phyloP scores from a whole-genome alignment of 2,888 invertebrate genomes.

The Odiellus spinosus region DNA sequence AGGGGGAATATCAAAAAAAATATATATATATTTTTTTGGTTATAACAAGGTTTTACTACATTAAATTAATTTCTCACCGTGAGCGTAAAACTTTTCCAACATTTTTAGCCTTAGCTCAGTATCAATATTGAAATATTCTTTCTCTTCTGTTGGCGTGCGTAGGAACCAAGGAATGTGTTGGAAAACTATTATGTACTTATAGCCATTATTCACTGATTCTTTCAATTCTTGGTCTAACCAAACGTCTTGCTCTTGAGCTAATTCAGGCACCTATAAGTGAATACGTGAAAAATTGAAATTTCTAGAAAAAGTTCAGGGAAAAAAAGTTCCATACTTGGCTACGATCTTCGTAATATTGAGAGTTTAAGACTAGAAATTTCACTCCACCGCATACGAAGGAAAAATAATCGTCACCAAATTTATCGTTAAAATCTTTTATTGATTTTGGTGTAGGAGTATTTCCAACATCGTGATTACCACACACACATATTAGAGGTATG shows the following conservation, averaged over 20 bases:
- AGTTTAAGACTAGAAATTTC: constrained; percentile 35
- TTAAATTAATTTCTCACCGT: constrained; percentile 23
- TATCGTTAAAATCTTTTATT: constrained; percentile 21
- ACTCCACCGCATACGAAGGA: constrained; percentile 36
- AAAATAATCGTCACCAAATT: constrained; percentile 34
- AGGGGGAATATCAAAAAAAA: too few relatives aligned
- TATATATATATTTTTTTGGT: too few relatives aligned
- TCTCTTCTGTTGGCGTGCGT: constrained; percentile 26
- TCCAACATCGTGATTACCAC: constrained; percentile 39
- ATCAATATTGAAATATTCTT: constrained; percentile 30
- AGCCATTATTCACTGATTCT: constrained; percentile 19
- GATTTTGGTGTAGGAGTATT: constrained; percentile 31
- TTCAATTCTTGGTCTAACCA: constrained; percentile 32
- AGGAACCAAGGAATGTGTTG: constrained; percentile 37
- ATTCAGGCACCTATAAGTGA: constrained; percentile 22
- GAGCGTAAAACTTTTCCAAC: constrained; percentile 30
- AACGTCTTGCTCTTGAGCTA: constrained; percentile 29
- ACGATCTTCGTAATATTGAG: constrained; percentile 31
- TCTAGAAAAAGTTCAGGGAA: too few relatives aligned
- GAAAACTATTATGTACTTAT: constrained; percentile 30
- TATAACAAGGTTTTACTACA: too few relatives aligned
- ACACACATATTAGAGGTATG: constrained; percentile 36
- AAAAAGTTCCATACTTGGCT: constrained; percentile 14
- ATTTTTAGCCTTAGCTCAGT: constrained; percentile 24
- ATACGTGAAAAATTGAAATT: constrained; percentile 4